These are phyloP conservation scores for Heterodera filipjevi DNA, from an alignment of 2,888 invertebrate species.

Conservation along the genomic window DNA sequence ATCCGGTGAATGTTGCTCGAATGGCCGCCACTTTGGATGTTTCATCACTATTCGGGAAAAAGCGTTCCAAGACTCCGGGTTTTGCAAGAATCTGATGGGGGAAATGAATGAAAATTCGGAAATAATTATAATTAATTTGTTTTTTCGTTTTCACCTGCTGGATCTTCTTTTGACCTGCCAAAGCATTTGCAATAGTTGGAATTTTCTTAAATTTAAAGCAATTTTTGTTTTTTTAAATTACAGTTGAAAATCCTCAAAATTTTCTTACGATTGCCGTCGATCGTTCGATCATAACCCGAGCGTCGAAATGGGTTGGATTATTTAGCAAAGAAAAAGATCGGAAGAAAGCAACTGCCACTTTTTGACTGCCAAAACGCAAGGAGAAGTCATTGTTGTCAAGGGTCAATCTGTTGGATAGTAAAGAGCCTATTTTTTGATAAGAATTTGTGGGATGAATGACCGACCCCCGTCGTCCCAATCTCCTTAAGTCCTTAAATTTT, in stretches of 20 bases:
- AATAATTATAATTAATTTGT: slow-evolving; percentile 28
- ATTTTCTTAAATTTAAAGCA: slow-evolving; percentile 73
- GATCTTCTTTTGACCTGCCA: slow-evolving; percentile 74
- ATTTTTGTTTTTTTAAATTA: neutral
- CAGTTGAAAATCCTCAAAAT: neutral
- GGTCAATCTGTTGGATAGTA: slow-evolving; percentile 37
- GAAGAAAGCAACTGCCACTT: slow-evolving; percentile 70
- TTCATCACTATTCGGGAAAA: slow-evolving; percentile 70
- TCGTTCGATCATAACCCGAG: slow-evolving; percentile 82
- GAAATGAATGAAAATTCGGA: neutral
- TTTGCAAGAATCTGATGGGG: slow-evolving; percentile 65
- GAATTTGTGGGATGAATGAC: no score
- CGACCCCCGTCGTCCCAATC: no score
- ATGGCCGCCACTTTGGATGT: slow-evolving; percentile 72
- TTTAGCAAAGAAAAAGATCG: neutral
- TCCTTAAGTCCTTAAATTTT: no score
- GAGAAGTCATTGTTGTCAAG: slow-evolving; percentile 36
- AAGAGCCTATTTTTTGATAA: neutral
- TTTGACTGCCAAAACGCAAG: slow-evolving; percentile 76
- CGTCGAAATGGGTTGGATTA: slow-evolving; percentile 74
- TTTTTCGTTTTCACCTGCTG: slow-evolving; percentile 59
- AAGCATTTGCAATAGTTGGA: slow-evolving; percentile 79
- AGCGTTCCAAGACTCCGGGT: slow-evolving; percentile 78
- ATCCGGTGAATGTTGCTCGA: slow-evolving; percentile 83
- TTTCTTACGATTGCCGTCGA: slow-evolving; percentile 76